Percentiles rank a stretch among this genome's conserved stretches.
phyloP scores from a whole-genome alignment of 2,113 vertebrate species.

The Podocnemis expansa region DNA sequence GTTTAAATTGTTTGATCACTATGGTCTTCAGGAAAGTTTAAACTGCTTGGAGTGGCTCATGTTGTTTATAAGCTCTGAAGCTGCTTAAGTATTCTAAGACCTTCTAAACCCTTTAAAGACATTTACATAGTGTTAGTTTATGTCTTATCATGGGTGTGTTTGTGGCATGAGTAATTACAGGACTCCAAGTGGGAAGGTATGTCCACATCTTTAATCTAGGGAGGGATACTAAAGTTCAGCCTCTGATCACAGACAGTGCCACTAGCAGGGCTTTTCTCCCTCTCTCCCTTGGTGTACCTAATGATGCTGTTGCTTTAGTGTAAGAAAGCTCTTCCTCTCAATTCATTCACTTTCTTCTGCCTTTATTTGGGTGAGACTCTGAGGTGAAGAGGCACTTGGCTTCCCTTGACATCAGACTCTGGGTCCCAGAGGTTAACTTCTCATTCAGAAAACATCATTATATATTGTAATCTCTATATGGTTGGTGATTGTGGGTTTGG shows the following conservation, averaged over 20 bases:
- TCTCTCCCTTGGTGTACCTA: neutral
- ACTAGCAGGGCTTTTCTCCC: fast-evolving
- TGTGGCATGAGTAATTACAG: neutral
- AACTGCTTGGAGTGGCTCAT: neutral
- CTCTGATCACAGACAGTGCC: neutral
- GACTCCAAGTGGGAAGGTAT: neutral
- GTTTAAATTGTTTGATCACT: neutral
- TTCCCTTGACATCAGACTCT: neutral
- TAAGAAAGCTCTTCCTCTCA: neutral
- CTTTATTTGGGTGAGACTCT: too few relatives aligned
- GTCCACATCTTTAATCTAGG: neutral
- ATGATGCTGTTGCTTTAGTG: neutral
- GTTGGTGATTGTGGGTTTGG: neutral
- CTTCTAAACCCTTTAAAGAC: neutral
- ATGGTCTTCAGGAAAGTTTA: neutral
- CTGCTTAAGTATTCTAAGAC: neutral
- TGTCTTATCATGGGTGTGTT: neutral
- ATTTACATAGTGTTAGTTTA: neutral
- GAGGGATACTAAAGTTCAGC: neutral
- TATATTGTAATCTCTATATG: neutral
- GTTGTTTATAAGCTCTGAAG: neutral
- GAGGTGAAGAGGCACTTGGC: too few relatives aligned
- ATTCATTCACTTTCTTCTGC: too few relatives aligned
- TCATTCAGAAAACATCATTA: neutral
- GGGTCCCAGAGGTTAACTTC: neutral